phyloP scores from a whole-genome alignment of 2,888 invertebrate genomes.

The Drosophila vallismaia region DNA sequence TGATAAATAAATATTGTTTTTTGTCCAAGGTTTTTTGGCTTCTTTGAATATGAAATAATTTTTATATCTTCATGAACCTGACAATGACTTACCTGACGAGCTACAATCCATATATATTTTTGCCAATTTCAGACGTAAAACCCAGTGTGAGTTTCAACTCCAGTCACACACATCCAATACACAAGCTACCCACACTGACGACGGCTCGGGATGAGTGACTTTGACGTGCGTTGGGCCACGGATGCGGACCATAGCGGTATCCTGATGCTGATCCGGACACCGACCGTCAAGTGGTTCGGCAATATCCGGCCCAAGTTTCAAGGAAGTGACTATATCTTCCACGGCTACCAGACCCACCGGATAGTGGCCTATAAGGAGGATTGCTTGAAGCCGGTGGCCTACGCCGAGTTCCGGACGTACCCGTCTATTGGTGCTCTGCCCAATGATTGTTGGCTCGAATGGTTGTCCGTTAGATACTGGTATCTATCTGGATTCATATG shows the following conservation, averaged over 20 bases:
- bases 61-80: no score
- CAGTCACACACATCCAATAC: slow-evolving; percentile 19
- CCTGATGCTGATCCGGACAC: slow-evolving; percentile 19
- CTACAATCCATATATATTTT: no score
- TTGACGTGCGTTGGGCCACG: slow-evolving; percentile 51
- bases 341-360: slow-evolving; percentile 64
- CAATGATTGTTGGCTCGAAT: slow-evolving; percentile 71
- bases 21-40: no score
- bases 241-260: slow-evolving; percentile 33
- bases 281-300: slow-evolving; percentile 48
- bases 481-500: slow-evolving; percentile 29
- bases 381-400: slow-evolving; percentile 46
- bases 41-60: no score
- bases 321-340: slow-evolving; percentile 48
- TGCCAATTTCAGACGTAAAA: not conserved
- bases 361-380: slow-evolving; percentile 47
- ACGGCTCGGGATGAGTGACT: slow-evolving; percentile 27
- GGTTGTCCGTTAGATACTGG: slow-evolving; percentile 75
- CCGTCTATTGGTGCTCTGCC: slow-evolving; percentile 67
- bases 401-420: slow-evolving; percentile 74
- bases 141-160: slow-evolving; percentile 5
- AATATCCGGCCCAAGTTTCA: slow-evolving; percentile 54
- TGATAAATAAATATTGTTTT: not conserved
- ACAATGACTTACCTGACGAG: no score
- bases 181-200: slow-evolving; percentile 8